Percentiles rank a stretch among this genome's conserved stretches.
phyloP scores from a whole-genome alignment of 2,113 vertebrate genomes.

The Tragelaphus buxtoni region DNA sequence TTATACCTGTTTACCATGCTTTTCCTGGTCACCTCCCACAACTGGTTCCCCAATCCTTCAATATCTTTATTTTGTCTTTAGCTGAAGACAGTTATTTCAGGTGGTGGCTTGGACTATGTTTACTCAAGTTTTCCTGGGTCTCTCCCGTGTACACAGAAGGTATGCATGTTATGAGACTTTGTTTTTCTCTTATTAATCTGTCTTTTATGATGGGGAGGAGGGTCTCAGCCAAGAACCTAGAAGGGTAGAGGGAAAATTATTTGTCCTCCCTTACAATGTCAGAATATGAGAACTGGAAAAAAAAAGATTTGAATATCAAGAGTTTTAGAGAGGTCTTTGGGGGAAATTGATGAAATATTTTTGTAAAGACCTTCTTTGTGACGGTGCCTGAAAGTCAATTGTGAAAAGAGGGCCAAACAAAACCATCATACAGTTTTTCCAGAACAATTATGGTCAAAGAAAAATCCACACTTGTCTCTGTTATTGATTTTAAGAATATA shows the following conservation, averaged over 20 bases:
- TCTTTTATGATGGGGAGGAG: neutral
- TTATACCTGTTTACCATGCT: neutral
- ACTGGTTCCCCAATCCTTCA: neutral
- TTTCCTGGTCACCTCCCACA: neutral
- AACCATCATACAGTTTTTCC: neutral
- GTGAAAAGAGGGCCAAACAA: neutral
- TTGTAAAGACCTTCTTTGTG: neutral
- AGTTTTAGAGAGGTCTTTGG: neutral
- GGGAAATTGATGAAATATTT: neutral
- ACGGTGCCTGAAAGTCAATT: neutral
- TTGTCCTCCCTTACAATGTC: neutral
- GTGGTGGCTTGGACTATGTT: neutral
- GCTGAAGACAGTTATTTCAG: neutral
- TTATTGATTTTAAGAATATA: neutral
- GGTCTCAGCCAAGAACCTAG: neutral
- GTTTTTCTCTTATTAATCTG: neutral
- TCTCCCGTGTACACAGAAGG: neutral
- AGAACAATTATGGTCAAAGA: neutral
- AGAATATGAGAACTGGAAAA: neutral
- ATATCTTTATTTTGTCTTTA: neutral
- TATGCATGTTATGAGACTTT: neutral
- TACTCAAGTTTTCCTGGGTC: neutral
- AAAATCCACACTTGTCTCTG: neutral
- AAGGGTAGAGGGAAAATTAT: neutral
- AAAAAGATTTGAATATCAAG: neutral